A percentile compares a stretch with the other conserved stretches of the same genome.
Evolutionary conservation across 2,113 vertebrate genomes (phyloP).

Genomic region (Campylorhamphus procurvoides): DNA sequence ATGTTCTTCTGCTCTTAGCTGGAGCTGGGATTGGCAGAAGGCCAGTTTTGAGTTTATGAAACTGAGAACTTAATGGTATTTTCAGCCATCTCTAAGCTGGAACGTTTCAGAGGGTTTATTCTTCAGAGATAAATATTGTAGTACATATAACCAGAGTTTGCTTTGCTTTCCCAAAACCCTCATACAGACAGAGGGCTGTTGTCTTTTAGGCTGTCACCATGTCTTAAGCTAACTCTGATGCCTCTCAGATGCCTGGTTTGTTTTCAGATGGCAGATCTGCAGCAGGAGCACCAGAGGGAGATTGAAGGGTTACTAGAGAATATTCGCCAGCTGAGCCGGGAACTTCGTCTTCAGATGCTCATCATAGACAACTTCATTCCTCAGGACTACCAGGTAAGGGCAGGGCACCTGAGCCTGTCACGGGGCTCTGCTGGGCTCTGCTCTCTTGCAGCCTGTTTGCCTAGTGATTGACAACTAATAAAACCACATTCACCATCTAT

Average conservation of each 20-base stretch:
- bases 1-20: background rate
- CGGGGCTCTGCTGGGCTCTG: background rate
- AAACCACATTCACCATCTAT: background rate
- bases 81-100: background rate
- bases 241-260: background rate
- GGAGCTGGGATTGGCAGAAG: background rate
- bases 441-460: background rate
- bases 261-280: constrained; percentile 93
- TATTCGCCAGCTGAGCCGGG: constrained; percentile 94
- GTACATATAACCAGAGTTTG: background rate
- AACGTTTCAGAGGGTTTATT: background rate
- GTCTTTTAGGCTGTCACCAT: background rate
- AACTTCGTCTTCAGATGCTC: constrained; percentile 95
- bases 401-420: background rate
- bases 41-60: background rate
- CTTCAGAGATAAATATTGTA: background rate
- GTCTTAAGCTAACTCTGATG: background rate
- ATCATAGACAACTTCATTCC: constrained; percentile 99
- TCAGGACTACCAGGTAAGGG: constrained; percentile 92
- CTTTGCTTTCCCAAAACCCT: background rate
- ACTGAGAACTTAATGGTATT: background rate
- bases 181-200: background rate
- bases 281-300: constrained; percentile 96
- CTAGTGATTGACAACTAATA: background rate
- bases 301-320: constrained; percentile 96